phyloP scores from a whole-genome alignment of 2,888 invertebrate genomes.

The Caenorhabditis panamensis region DNA sequence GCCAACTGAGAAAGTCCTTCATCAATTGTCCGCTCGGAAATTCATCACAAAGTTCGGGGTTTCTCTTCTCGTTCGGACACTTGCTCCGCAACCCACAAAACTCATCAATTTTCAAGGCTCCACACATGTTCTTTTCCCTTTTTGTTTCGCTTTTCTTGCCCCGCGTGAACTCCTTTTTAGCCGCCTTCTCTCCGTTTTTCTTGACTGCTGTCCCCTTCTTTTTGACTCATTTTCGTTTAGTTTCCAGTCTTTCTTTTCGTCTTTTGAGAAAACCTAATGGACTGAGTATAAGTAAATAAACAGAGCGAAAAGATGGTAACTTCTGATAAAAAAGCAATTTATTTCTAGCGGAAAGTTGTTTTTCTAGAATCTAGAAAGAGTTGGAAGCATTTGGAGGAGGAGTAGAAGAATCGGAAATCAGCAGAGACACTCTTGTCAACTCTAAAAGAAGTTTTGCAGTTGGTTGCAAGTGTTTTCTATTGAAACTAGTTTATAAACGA shows the following conservation, averaged over 20 bases:
- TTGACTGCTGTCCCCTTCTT: conserved; percentile 11
- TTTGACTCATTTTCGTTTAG: conserved; percentile 25
- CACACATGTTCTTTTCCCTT: conserved; percentile 29
- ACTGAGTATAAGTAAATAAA: not conserved
- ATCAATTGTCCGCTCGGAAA: conserved; percentile 10
- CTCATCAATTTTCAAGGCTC: conserved; percentile 56
- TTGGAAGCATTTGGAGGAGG: not conserved
- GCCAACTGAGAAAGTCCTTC: not conserved
- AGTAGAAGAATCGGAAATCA: conserved; percentile 28
- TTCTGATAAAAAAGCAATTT: conserved; percentile 54
- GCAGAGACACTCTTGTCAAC: not conserved
- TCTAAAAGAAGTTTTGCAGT: too few relatives aligned
- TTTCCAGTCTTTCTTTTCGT: not conserved
- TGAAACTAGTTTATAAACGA: too few relatives aligned
- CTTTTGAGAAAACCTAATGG: not conserved
- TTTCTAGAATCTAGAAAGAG: conserved; percentile 23
- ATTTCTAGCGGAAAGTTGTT: conserved; percentile 32
- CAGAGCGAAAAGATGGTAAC: conserved; percentile 15
- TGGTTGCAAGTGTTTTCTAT: conserved; percentile 5
- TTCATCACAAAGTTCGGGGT: conserved; percentile 47
- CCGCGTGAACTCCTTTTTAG: conserved; percentile 19
- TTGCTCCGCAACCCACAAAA: conserved; percentile 46
- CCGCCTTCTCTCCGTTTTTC: conserved; percentile 18
- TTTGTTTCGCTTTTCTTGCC: conserved; percentile 38
- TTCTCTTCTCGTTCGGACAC: conserved; percentile 15